These are phyloP conservation scores for Apocheima hispidaria DNA, from an alignment of 2,888 invertebrate genomes.

Conservation along the genomic window DNA sequence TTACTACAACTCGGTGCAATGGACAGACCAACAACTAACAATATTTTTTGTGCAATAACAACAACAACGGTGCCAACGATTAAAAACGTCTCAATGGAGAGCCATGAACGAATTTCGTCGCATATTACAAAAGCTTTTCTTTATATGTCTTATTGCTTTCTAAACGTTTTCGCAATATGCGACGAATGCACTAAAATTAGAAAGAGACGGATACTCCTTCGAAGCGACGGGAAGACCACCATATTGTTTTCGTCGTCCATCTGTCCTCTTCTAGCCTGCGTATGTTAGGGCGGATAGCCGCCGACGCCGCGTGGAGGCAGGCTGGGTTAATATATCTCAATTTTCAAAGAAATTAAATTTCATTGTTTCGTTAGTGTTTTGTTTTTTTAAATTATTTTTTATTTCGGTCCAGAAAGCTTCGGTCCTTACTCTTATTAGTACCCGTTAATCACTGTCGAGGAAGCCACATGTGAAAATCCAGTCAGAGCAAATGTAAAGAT, in stretches of 20 bases:
- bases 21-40: neutral
- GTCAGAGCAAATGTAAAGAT: too few species aligned
- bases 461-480: too few species aligned
- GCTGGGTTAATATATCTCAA: too few species aligned
- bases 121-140: slow-evolving; percentile 14
- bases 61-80: neutral
- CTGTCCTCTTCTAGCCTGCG: neutral
- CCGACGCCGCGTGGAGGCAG: too few species aligned
- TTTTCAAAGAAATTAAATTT: too few species aligned
- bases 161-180: neutral
- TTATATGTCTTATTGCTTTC: too few species aligned
- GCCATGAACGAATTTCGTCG: neutral
- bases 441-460: too few species aligned
- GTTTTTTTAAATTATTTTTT: too few species aligned
- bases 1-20: slow-evolving; percentile 4
- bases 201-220: neutral
- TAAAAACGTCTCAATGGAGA: slow-evolving; percentile 15
- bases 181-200: neutral
- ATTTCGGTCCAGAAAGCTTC: too few species aligned
- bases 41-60: slow-evolving; percentile 7
- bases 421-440: too few species aligned
- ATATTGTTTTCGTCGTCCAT: neutral
- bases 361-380: too few species aligned
- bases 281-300: too few species aligned
- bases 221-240: neutral